phyloP scores from a whole-genome alignment of 2,113 vertebrate species.

The Eptesicus fuscus region DNA sequence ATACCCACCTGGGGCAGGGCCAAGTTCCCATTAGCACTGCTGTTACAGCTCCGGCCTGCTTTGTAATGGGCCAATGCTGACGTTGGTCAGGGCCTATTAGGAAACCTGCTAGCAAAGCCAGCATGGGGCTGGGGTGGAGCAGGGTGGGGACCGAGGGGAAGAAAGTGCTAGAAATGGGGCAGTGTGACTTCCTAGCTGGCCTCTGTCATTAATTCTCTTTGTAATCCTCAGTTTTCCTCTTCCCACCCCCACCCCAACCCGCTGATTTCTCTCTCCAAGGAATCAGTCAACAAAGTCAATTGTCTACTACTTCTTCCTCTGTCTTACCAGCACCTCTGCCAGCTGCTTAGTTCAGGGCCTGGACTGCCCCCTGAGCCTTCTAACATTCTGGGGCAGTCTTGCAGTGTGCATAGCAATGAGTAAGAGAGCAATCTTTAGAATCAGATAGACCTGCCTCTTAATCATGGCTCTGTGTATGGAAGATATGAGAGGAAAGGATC shows the following conservation, averaged over 20 bases:
- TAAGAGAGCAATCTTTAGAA: neutral
- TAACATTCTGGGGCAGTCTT: rapidly evolving
- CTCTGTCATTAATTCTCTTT: neutral
- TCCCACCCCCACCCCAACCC: neutral
- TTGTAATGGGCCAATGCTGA: neutral
- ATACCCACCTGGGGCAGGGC: conserved; percentile 48
- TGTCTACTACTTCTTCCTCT: neutral
- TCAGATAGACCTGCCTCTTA: neutral
- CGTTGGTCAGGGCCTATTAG: neutral
- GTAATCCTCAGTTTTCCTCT: neutral
- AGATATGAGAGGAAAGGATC: neutral
- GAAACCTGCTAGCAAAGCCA: neutral
- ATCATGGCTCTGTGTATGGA: neutral
- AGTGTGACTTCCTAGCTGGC: neutral
- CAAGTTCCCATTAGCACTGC: conserved; percentile 63
- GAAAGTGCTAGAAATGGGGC: neutral
- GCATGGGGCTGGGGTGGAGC: neutral
- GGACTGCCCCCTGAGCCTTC: neutral
- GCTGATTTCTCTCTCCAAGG: neutral
- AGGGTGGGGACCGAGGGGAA: neutral
- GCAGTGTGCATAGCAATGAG: neutral
- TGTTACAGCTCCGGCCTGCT: neutral
- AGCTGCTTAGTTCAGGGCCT: neutral
- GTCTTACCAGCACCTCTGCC: neutral
- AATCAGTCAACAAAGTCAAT: neutral